A percentile compares a stretch with the other conserved stretches of the same genome.
These are phyloP conservation scores for Gymnarchus niloticus DNA, from an alignment of 2,113 vertebrate genomes.

Conservation along the genomic window DNA sequence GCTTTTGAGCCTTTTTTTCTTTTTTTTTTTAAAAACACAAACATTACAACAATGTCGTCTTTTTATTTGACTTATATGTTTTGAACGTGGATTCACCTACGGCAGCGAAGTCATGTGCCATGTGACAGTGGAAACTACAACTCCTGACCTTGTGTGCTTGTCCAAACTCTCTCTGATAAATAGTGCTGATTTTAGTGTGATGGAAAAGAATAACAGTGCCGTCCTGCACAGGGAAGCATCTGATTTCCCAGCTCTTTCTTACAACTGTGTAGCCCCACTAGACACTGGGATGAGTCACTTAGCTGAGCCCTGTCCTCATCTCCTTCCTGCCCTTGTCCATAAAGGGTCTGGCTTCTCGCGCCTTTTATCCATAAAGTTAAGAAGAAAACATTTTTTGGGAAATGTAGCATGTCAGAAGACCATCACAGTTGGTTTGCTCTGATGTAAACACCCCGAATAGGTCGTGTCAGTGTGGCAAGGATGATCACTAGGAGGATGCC, in stretches of 20 bases:
- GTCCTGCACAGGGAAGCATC: neutral
- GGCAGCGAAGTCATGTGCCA: neutral
- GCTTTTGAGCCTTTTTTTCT: neutral
- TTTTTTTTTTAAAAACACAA: slow-evolving; percentile 13
- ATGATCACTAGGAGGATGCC: no score
- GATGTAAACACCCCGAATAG: neutral
- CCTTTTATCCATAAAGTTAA: neutral
- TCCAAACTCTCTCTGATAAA: slow-evolving; percentile 6
- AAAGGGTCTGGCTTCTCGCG: neutral
- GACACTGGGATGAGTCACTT: neutral
- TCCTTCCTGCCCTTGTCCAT: no score
- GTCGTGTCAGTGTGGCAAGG: neutral
- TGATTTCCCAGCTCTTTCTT: neutral
- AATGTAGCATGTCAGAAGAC: neutral
- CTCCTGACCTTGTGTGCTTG: slow-evolving; percentile 15
- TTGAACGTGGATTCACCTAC: slow-evolving; percentile 14
- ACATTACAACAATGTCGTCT: slow-evolving; percentile 28
- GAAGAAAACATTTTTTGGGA: neutral
- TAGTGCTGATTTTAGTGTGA: neutral
- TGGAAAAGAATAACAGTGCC: neutral
- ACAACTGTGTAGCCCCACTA: neutral
- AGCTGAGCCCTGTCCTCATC: neutral
- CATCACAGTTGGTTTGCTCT: neutral
- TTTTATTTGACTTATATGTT: slow-evolving; percentile 16
- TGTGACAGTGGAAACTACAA: neutral